Percentiles rank a stretch among this genome's conserved stretches.
phyloP scores from a whole-genome alignment of 2,113 vertebrate species.

The Myrmophylax atrothorax region DNA sequence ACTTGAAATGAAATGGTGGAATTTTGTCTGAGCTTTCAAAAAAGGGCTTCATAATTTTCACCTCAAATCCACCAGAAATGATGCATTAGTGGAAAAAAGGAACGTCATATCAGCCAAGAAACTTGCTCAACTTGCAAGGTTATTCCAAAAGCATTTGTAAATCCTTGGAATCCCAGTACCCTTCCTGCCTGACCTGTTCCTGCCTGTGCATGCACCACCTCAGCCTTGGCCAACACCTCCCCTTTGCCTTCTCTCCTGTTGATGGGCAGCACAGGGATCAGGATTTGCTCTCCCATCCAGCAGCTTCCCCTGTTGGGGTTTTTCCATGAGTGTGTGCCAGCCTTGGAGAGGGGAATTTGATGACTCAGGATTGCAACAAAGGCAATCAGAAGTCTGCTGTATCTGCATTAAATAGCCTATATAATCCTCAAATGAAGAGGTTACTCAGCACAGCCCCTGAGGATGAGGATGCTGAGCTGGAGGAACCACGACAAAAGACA shows the following conservation, averaged over 20 bases:
- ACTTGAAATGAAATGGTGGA: neutral
- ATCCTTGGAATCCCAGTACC: neutral
- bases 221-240: neutral
- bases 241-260: neutral
- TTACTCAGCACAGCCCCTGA: neutral
- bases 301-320: neutral
- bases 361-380: neutral
- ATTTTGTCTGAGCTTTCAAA: neutral
- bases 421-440: neutral
- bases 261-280: neutral
- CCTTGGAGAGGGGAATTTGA: neutral
- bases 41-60: neutral
- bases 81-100: neutral
- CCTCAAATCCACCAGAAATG: neutral
- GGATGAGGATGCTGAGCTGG: constrained; percentile 36
- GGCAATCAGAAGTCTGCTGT: neutral
- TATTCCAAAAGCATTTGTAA: neutral
- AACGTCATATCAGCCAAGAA: neutral
- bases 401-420: neutral
- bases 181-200: neutral
- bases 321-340: neutral
- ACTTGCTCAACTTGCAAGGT: neutral
- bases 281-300: neutral
- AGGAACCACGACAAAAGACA: neutral
- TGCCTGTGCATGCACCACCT: neutral